These are phyloP conservation scores for Physella acuta DNA, from an alignment of 1,140 invertebrate genomes.

Conservation along the genomic window DNA sequence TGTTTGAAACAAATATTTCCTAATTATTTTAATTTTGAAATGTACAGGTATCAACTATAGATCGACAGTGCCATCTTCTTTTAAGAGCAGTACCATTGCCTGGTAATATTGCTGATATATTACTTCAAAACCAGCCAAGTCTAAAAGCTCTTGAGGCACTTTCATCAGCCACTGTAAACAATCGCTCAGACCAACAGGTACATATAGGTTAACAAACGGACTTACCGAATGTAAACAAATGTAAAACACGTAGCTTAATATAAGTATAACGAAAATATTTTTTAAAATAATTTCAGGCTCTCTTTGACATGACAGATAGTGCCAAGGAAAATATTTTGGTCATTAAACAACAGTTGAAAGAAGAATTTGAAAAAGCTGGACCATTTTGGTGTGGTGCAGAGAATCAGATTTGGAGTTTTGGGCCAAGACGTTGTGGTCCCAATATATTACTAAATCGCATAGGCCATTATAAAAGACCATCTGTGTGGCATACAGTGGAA, in stretches of 20 bases:
- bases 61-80: conserved; percentile 21
- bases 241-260: not conserved
- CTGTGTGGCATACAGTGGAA: conserved; percentile 57
- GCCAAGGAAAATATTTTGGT: conserved; percentile 62
- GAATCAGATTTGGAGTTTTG: conserved; percentile 85
- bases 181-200: not conserved
- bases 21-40: too few species aligned
- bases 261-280: not conserved
- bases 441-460: conserved; percentile 84
- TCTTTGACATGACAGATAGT: conserved; percentile 32
- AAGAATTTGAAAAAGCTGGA: conserved; percentile 67
- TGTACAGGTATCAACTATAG: conserved; percentile 16
- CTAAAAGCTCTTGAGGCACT: too few species aligned
- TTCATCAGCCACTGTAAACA: not conserved
- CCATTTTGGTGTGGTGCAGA: conserved; percentile 66
- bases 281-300: not conserved
- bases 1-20: too few species aligned
- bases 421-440: conserved; percentile 83
- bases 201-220: not conserved
- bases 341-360: conserved; percentile 70
- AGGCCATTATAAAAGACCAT: conserved; percentile 52
- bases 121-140: conserved; percentile 13
- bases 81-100: conserved; percentile 20
- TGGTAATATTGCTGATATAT: conserved; percentile 13
- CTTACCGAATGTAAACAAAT: too few species aligned